These are phyloP conservation scores for Tanytarsus gracilentus DNA, from an alignment of 2,888 invertebrate genomes.

Conservation along the genomic window DNA sequence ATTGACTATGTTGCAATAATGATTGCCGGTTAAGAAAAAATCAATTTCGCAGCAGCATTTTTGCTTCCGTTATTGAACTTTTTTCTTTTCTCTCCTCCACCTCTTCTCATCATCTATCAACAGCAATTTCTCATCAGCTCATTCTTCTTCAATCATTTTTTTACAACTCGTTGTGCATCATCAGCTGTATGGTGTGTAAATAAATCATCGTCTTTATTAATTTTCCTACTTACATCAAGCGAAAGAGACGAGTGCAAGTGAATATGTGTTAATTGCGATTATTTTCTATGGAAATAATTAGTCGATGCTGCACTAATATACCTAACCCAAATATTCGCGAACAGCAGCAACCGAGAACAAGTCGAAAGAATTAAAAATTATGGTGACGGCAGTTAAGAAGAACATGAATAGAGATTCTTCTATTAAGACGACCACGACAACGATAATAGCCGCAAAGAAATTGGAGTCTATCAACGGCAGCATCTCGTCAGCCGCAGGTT, in stretches of 20 bases:
- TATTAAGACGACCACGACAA: constrained; percentile 33
- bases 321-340: constrained; percentile 1
- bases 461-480: constrained; percentile 21
- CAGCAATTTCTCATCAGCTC: neutral
- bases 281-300: neutral
- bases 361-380: constrained; percentile 33
- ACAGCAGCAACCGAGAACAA: neutral
- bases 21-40: too few relatives aligned
- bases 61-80: neutral
- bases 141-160: neutral
- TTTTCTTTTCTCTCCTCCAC: neutral
- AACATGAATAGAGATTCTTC: constrained; percentile 36
- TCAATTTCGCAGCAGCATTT: constrained; percentile 6
- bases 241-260: neutral
- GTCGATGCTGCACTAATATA: constrained; percentile 2
- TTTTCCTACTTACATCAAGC: neutral
- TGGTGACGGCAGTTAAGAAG: constrained; percentile 41
- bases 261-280: constrained; percentile 7
- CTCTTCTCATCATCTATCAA: constrained; percentile 6
- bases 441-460: constrained; percentile 7
- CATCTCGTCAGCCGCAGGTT: constrained; percentile 20
- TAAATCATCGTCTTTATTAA: neutral
- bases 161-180: neutral
- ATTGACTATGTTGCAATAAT: too few relatives aligned
- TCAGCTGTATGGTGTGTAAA: neutral